phyloP scores from a whole-genome alignment of 1,140 invertebrate species.

The Diabrotica virgifera region DNA sequence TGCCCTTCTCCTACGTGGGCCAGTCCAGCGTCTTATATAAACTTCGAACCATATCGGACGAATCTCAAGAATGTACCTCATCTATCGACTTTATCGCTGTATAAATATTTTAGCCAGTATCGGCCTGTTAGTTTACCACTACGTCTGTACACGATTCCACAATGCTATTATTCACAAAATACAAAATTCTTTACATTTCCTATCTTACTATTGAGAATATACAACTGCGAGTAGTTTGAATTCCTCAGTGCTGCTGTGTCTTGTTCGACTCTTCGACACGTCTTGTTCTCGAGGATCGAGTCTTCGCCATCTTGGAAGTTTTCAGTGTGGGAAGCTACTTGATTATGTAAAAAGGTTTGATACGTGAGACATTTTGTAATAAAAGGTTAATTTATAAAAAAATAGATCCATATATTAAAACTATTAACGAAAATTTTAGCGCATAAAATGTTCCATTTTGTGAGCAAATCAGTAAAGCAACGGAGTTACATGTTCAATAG shows the following conservation, averaged over 20 bases:
- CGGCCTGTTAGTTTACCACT: constrained; percentile 18
- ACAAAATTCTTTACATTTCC: constrained; percentile 34
- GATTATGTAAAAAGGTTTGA: not conserved
- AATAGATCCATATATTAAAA: too few species aligned
- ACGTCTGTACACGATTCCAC: constrained; percentile 28
- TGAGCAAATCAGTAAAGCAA: too few species aligned
- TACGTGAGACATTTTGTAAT: too few species aligned
- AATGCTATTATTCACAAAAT: constrained; percentile 34
- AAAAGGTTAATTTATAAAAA: too few species aligned
- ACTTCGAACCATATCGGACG: constrained; percentile 15
- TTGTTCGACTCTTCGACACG: constrained; percentile 17
- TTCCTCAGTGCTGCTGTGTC: constrained; percentile 24
- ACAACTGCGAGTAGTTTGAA: constrained; percentile 23
- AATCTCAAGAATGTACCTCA: constrained; percentile 27
- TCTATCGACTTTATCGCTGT: constrained; percentile 25
- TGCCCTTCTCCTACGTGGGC: not conserved
- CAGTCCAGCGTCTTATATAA: constrained; percentile 5
- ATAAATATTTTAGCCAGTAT: constrained; percentile 23
- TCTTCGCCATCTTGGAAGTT: constrained; percentile 7
- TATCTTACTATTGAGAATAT: constrained; percentile 24
- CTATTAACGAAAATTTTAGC: too few species aligned
- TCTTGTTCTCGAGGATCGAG: constrained; percentile 11
- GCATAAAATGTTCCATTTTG: too few species aligned
- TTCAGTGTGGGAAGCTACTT: not conserved
- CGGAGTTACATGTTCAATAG: too few species aligned